Percentiles rank a stretch among this genome's conserved stretches.
phyloP scores from a whole-genome alignment of 2,888 invertebrate species.

The Hermaeophaga mercurialis region DNA sequence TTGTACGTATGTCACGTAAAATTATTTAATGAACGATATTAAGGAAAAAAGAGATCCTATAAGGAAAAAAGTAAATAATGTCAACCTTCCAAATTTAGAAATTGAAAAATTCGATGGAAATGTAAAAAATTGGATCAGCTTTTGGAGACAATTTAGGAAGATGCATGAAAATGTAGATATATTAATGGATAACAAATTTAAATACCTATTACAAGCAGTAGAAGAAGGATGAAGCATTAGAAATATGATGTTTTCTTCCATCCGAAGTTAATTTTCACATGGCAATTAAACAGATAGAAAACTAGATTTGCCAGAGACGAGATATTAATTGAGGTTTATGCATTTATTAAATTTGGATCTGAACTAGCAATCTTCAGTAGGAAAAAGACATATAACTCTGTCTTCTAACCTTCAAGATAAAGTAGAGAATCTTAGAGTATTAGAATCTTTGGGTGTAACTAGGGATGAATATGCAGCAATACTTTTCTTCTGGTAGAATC shows the following conservation, averaged over 20 bases:
- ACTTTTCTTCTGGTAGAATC: neutral
- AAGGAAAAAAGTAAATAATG: neutral
- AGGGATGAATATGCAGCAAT: neutral
- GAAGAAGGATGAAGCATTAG: neutral
- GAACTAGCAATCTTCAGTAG: slow-evolving; percentile 1
- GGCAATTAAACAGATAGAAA: slow-evolving; percentile 15
- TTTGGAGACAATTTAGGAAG: slow-evolving; percentile 5
- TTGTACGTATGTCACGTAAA: no score
- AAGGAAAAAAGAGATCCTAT: no score
- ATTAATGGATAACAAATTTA: neutral
- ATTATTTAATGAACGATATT: no score
- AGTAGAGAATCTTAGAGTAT: neutral
- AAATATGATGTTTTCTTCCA: slow-evolving; percentile 12
- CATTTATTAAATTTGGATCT: slow-evolving; percentile 11
- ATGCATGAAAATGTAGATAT: neutral
- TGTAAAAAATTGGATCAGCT: neutral
- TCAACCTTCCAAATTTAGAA: neutral
- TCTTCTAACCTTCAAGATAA: neutral
- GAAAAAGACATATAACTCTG: neutral
- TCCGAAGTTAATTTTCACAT: slow-evolving; percentile 9
- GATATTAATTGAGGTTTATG: slow-evolving; percentile 15
- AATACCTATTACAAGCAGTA: slow-evolving; percentile 9
- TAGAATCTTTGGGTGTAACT: neutral
- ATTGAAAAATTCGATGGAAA: neutral
- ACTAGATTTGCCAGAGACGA: slow-evolving; percentile 13